Base-by-base conservation (phyloP, 2,113 vertebrate genomes). In the Ictalurus furcatus region DNA sequence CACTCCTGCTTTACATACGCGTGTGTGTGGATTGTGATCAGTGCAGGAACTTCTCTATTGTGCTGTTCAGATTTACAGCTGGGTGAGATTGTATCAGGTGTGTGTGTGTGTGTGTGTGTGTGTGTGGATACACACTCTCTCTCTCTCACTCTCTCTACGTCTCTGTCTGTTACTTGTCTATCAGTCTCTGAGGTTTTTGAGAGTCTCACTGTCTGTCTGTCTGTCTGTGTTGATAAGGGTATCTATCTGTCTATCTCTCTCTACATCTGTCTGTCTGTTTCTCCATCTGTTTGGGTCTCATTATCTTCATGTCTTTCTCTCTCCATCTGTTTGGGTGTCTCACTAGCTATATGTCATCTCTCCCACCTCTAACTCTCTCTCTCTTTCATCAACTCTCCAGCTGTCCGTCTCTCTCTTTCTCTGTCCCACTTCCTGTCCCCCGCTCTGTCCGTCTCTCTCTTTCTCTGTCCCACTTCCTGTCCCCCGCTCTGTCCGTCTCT, bases 21-120 rank as follows among this genome's bases (percentile, higher is more conserved):
- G 0, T 3, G 73, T 25, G 61, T 63, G 23, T 25, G 63, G 44
- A 80, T 52, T 59, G 67, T 56, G 54, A 84, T 73, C 63, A 59
- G 19, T 83, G 65, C 34, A 84, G 52, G 80, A 84, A 84, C 54
- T 28, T 74, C 71, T 73, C n/a, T 3, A 37, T 73, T 69, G 65
- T 69, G n/a, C 12, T 69, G 28, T 4, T 14, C 25, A 67, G 9
- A n/a, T 30, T 30, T 69, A 69, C 13, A 6, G 12, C 65, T 30
- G 25, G 63, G 59, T 28, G 63, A 69, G 12, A n/a, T 69, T n/a
- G 28, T n/a, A 69, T 69, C 28, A 4, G 21, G 23, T 11, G 7
- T 65, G 8, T 65, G 59, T 63, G 59, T 61, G 65, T 67, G 65
- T 63, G 61, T 63, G 61, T 40, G 40, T 40, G 40, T 40, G 40